These are phyloP conservation scores for Psettodes erumei DNA, from an alignment of 2,113 vertebrate species.

Conservation along the genomic window DNA sequence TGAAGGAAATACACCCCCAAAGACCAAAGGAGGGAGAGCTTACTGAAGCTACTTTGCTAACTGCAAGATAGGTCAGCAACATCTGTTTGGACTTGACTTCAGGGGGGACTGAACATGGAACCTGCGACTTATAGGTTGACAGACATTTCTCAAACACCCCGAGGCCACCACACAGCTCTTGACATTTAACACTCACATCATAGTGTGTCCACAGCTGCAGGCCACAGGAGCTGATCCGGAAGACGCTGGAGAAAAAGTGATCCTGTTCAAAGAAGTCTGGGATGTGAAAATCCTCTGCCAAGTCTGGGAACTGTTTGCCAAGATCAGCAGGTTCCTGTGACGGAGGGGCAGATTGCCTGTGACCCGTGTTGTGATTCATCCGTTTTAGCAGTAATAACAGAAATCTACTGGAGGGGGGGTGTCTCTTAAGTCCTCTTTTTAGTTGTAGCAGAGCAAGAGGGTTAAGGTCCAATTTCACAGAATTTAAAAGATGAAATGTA, in stretches of 20 bases:
- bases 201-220: constrained; percentile 98
- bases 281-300: constrained; percentile 89
- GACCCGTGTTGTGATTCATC: neutral
- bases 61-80: too few species aligned
- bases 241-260: constrained; percentile 95
- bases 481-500: neutral
- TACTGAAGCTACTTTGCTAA: neutral
- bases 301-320: constrained; percentile 90
- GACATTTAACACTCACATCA: constrained; percentile 84
- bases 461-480: neutral
- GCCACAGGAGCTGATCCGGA: constrained; percentile 94
- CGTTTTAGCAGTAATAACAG: too few species aligned
- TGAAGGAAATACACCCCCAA: constrained; percentile 53
- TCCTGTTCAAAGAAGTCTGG: constrained; percentile 91
- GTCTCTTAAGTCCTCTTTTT: neutral
- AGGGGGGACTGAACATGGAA: too few species aligned
- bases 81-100: too few species aligned
- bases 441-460: neutral
- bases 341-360: neutral
- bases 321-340: constrained; percentile 93
- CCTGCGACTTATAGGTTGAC: neutral
- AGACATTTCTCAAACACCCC: neutral
- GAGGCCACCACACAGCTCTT: neutral
- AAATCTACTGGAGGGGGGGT: too few species aligned
- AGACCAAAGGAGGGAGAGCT: neutral